Base-by-base conservation (phyloP, 2,888 invertebrate species). In the Caenorhabditis sp. region DNA sequence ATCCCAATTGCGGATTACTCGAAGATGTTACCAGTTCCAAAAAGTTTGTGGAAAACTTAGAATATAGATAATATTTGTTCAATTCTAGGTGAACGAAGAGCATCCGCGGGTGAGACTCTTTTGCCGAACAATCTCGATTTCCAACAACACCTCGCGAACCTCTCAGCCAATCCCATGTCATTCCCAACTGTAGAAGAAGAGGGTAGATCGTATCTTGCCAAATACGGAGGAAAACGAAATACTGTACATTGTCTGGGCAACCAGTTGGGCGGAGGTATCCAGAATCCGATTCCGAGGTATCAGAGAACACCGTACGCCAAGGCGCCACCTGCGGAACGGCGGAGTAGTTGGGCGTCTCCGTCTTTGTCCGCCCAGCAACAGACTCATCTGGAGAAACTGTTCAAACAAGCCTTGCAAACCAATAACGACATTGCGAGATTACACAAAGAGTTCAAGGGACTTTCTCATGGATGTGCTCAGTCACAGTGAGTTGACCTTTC, bases 341-440 rank as follows among this genome's bases (percentile, higher is more conserved):
- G 88, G 45, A 86, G 87, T 68, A 86, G 86, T 71, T 88, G 88
- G 88, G 86, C 87, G 9, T 85, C 87, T 1, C 78, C 86, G 2
- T 72, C 83, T 0, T 68, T 87, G 8, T 84, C 81, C 24, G 71
- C 80, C 3, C 85, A 85, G 39, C 88, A 88, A 30, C 83, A 85
- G 39, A 75, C 73, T 15, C 82, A 85, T 56, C 72, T 88, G 43
- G 88, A 88, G 58, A 80, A 81, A 52, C 50, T 87, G n/a, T 88
- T 87, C 53, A 70, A 80, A n/a, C 80, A 86, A 52, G 76, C 83
- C 0, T 48, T 82, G 8, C 76, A 79, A 52, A 52, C 58, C 20
- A 56, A 78, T 22, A 73, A 68, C n/a, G 65, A 72, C 13, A 55
- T 82, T 71, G 59, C 85, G 73, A 75, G 83, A 46, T 71, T 88